phyloP scores from a whole-genome alignment of 2,888 invertebrate species.

The Diploptera punctata region DNA sequence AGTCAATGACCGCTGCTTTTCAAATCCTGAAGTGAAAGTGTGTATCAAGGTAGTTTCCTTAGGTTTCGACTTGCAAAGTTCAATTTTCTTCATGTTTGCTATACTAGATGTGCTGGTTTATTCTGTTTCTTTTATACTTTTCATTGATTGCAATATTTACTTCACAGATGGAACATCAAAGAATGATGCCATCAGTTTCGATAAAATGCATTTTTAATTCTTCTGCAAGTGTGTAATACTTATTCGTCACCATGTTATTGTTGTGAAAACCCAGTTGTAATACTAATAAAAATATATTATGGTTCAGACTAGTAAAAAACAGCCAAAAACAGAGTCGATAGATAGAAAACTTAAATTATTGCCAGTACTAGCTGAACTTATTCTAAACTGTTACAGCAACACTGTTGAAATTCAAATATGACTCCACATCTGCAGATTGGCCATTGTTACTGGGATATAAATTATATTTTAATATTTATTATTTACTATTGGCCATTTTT shows the following conservation, averaged over 20 bases:
- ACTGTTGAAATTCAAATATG: neutral
- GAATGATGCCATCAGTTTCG: neutral
- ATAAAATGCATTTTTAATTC: neutral
- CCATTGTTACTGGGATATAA: too few species aligned
- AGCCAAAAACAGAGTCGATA: neutral
- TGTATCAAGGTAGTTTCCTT: too few species aligned
- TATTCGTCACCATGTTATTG: neutral
- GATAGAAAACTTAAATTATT: neutral
- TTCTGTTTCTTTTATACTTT: neutral
- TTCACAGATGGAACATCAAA: neutral
- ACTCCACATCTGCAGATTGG: neutral
- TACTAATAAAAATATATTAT: neutral
- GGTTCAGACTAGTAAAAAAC: neutral
- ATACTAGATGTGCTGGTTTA: neutral
- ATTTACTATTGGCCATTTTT: neutral
- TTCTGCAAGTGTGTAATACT: neutral
- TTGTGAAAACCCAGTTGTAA: too few species aligned
- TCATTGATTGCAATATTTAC: neutral
- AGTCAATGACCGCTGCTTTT: too few species aligned
- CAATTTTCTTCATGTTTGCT: neutral
- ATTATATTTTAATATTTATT: neutral
- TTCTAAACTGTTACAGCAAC: neutral
- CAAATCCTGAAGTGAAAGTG: too few species aligned
- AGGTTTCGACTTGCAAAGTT: neutral
- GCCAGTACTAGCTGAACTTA: conserved; percentile 1